Conservation (phyloP, 2,113 vertebrate genomes). For the Ranitomeya imitator region DNA sequence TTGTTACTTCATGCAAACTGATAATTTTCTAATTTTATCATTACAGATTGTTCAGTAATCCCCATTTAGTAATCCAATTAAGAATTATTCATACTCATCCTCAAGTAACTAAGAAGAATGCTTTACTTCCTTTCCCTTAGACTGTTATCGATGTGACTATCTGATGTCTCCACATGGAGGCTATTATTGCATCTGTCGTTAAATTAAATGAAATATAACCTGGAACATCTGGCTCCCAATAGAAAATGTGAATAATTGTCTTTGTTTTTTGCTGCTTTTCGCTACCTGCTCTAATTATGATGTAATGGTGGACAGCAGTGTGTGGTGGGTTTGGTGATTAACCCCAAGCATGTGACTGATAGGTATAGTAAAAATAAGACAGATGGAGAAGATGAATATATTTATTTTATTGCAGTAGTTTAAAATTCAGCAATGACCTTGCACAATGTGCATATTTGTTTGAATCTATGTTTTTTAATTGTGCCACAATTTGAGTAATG, state of each 20-base stretch:
- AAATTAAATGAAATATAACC: constrained; percentile 84
- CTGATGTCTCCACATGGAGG: constrained; percentile 70
- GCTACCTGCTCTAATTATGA: constrained; percentile 84
- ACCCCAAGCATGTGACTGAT: constrained; percentile 87
- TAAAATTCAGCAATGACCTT: constrained; percentile 85
- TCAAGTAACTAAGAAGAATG: constrained; percentile 59
- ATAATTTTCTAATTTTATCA: background rate
- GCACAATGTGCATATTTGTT: constrained; percentile 68
- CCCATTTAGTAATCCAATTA: background rate
- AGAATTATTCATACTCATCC: constrained; percentile 61
- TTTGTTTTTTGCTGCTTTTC: constrained; percentile 72
- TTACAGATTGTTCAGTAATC: background rate
- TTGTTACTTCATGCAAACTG: background rate
- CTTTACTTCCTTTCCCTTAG: constrained; percentile 62
- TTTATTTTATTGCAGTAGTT: constrained; percentile 75
- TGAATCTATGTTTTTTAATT: background rate
- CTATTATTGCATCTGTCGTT: constrained; percentile 79
- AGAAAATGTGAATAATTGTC: constrained; percentile 73
- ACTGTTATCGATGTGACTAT: constrained; percentile 72
- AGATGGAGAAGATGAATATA: constrained; percentile 81
- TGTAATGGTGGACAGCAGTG: constrained; percentile 85
- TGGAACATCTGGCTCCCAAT: constrained; percentile 80
- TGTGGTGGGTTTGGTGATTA: constrained; percentile 87
- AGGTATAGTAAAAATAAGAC: constrained; percentile 82
- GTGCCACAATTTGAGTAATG: constrained; percentile 17